Conservation (phyloP, 2,113 vertebrate species). For the Lophochroa leadbeateri region DNA sequence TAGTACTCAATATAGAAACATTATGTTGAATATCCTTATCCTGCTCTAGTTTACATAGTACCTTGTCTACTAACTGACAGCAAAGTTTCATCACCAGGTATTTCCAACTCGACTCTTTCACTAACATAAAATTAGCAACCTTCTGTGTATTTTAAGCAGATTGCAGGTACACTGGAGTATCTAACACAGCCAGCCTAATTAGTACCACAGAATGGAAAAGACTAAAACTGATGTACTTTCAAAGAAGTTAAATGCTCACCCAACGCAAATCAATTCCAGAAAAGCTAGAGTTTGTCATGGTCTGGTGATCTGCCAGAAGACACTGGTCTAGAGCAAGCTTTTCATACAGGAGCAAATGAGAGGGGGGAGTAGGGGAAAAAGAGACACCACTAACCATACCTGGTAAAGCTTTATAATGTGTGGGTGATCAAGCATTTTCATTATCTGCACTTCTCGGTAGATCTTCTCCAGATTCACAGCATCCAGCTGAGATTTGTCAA, state of each 20-base stretch:
- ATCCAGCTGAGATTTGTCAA: constrained; percentile 97
- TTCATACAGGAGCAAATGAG: neutral
- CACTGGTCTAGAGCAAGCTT: neutral
- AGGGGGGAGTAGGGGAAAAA: neutral
- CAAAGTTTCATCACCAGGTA: neutral
- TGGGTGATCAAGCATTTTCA: constrained; percentile 97
- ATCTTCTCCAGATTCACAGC: constrained; percentile 97
- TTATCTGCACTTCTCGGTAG: constrained; percentile 97
- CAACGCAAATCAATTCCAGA: neutral
- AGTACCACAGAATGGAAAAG: neutral
- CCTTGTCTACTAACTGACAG: neutral
- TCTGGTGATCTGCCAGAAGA: neutral
- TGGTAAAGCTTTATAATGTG: constrained; percentile 99
- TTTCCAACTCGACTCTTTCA: neutral
- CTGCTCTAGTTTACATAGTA: neutral
- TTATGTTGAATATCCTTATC: neutral
- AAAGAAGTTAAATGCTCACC: neutral
- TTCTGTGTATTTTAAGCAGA: neutral
- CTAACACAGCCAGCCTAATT: neutral
- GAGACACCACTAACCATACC: constrained; percentile 65
- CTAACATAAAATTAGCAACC: neutral
- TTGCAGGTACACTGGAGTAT: neutral
- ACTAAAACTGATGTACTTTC: neutral
- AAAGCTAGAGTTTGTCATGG: neutral
- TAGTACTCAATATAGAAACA: neutral